These are phyloP conservation scores for Crypturellus tataupa DNA, from an alignment of 2,797 vertebrate genomes.

Conservation along the genomic window DNA sequence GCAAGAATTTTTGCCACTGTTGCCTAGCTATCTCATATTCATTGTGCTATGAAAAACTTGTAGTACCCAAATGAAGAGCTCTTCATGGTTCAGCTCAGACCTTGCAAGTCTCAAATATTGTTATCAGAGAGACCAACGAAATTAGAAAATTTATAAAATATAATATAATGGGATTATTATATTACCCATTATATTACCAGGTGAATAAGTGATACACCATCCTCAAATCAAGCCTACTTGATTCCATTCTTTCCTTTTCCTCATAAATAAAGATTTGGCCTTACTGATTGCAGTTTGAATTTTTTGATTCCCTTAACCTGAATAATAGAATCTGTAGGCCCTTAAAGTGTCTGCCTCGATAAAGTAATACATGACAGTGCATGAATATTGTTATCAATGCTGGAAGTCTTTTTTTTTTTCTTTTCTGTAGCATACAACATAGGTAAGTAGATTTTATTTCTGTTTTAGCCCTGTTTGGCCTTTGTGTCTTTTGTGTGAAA, in stretches of 20 bases:
- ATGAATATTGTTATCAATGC: background rate
- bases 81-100: background rate
- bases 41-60: background rate
- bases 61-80: background rate
- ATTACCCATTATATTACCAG: background rate
- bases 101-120: background rate
- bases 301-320: background rate
- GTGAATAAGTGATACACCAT: background rate
- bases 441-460: background rate
- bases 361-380: background rate
- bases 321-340: background rate
- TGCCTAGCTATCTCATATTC: background rate
- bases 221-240: background rate
- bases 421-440: background rate
- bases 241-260: background rate
- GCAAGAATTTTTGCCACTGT: background rate
- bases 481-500: background rate
- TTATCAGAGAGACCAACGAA: background rate
- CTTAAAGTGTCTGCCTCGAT: background rate
- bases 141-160: background rate
- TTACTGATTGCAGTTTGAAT: background rate
- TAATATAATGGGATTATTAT: too few relatives aligned
- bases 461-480: background rate
- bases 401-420: background rate
- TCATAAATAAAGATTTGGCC: background rate